A percentile compares a stretch with the other conserved stretches of the same genome.
These are phyloP conservation scores for Phasia obesa DNA, from an alignment of 2,888 invertebrate species.

Conservation along the genomic window DNA sequence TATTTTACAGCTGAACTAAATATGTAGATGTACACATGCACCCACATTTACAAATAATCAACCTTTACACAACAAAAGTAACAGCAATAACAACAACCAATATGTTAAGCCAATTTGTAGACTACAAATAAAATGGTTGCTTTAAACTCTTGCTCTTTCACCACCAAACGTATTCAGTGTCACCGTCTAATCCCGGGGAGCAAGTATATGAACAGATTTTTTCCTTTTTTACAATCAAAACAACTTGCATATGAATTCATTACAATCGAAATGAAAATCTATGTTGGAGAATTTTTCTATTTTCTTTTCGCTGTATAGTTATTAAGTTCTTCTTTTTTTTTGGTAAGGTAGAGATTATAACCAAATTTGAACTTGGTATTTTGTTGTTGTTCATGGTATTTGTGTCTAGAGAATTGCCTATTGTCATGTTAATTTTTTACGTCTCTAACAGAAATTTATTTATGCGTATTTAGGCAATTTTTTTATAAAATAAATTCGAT, in stretches of 20 bases:
- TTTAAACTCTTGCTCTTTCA: constrained; percentile 50
- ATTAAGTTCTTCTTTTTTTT: neutral
- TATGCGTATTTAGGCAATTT: neutral
- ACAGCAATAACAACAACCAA: constrained; percentile 4
- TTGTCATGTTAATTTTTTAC: constrained; percentile 68
- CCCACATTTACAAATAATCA: neutral
- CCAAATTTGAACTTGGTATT: constrained; percentile 37
- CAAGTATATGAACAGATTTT: constrained; percentile 20
- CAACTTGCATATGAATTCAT: constrained; percentile 64
- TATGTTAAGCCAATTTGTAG: constrained; percentile 66
- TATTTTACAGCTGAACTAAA: too few species aligned
- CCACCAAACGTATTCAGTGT: constrained; percentile 12
- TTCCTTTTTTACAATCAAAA: constrained; percentile 4
- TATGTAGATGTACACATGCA: neutral
- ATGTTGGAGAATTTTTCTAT: constrained; percentile 50
- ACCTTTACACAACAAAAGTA: neutral
- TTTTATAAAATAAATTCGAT: constrained; percentile 42
- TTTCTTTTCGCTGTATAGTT: constrained; percentile 10
- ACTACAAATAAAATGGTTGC: constrained; percentile 62
- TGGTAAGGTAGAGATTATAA: constrained; percentile 50
- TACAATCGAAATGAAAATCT: constrained; percentile 70
- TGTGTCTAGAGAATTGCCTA: constrained; percentile 66
- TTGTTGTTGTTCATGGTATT: constrained; percentile 30
- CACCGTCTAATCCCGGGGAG: constrained; percentile 27
- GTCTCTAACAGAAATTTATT: constrained; percentile 64